Evolutionary conservation across 2,113 vertebrate genomes (phyloP).

Genomic region (Urocitellus parryii): DNA sequence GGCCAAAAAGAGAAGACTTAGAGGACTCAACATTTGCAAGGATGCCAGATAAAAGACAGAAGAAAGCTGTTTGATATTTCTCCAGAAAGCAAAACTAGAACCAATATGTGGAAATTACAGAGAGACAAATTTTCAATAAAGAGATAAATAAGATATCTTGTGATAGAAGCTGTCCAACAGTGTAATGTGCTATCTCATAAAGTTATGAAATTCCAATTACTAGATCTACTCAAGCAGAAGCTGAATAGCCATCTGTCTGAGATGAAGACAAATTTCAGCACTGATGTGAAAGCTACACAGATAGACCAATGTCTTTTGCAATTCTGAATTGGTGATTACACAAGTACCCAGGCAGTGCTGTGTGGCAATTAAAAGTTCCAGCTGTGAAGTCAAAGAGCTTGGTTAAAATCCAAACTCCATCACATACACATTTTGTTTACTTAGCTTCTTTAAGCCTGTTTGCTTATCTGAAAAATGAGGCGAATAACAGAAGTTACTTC

Average conservation of each 20-base stretch:
- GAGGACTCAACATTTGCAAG: not conserved
- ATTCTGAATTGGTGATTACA: not conserved
- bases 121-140: slow-evolving; percentile 10
- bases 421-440: not conserved
- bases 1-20: not conserved
- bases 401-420: not conserved
- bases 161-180: slow-evolving; percentile 12
- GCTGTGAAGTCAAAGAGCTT: not conserved
- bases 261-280: slow-evolving; percentile 33
- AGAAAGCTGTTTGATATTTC: not conserved
- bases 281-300: not conserved
- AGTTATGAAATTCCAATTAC: slow-evolving; percentile 53
- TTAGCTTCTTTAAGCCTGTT: not conserved
- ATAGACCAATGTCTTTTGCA: not conserved
- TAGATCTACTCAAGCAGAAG: slow-evolving; percentile 41
- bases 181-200: not conserved
- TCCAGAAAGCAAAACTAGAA: slow-evolving; percentile 15
- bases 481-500: not conserved
- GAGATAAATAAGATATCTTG: not conserved
- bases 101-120: not conserved
- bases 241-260: slow-evolving; percentile 17
- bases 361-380: not conserved
- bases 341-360: not conserved
- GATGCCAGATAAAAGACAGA: not conserved
- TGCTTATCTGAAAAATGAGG: slow-evolving; percentile 11